phyloP scores from a whole-genome alignment of 23 tunicate species.

The Styela plicata region DNA sequence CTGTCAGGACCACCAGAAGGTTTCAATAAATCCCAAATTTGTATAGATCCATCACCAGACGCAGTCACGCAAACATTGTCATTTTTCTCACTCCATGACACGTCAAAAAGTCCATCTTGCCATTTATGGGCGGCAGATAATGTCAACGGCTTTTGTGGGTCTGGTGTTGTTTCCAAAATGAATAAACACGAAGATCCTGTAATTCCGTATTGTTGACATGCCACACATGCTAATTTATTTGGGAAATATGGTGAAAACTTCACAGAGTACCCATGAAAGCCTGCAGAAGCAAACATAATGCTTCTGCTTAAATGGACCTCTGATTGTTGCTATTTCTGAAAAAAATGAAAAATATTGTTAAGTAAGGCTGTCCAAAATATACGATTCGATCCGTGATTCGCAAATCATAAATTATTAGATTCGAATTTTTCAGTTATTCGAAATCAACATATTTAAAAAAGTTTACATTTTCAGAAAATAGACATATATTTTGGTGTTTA shows the following conservation, averaged over 20 bases:
- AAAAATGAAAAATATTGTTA: too few species aligned
- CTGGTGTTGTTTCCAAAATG: conserved; percentile 51
- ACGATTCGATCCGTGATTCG: too few species aligned
- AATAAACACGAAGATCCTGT: conserved; percentile 51
- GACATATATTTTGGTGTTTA: too few species aligned
- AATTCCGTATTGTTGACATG: conserved; percentile 79
- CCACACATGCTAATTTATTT: conserved; percentile 65
- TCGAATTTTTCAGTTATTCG: too few species aligned
- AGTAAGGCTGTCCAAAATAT: too few species aligned
- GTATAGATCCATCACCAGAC: conserved; percentile 76
- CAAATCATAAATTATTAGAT: too few species aligned
- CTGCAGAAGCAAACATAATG: conserved; percentile 31
- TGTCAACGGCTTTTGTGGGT: conserved; percentile 29
- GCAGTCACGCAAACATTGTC: conserved; percentile 82
- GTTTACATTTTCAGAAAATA: too few species aligned
- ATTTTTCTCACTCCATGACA: conserved; percentile 78
- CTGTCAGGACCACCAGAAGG: conserved; percentile 51
- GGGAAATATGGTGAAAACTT: conserved; percentile 77
- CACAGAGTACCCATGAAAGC: conserved; percentile 83
- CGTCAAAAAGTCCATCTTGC: conserved; percentile 90
- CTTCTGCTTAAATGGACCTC: too few species aligned
- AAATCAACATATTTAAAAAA: too few species aligned
- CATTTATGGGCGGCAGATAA: conserved; percentile 31
- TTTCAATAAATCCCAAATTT: conserved; percentile 60
- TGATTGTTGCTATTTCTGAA: too few species aligned